These are phyloP conservation scores for Chinchilla lanigera DNA, from an alignment of 2,113 vertebrate species.

Conservation along the genomic window DNA sequence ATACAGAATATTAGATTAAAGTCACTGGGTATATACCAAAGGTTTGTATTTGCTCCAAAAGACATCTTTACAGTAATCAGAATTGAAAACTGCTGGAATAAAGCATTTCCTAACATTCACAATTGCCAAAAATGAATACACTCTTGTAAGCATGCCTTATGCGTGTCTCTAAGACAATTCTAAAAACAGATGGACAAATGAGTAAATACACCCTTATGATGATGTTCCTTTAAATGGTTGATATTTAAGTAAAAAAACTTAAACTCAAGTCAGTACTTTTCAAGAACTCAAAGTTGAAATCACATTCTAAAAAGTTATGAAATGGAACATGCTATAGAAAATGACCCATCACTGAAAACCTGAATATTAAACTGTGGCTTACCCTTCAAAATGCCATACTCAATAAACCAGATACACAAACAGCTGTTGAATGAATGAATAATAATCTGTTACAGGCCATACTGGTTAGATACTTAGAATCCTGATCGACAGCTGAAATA, in stretches of 20 bases:
- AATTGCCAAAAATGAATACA: conserved; percentile 35
- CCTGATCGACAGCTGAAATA: conserved; percentile 5
- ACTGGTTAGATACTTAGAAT: not conserved
- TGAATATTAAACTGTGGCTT: conserved; percentile 11
- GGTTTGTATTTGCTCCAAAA: conserved; percentile 26
- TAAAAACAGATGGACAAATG: not conserved
- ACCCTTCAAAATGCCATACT: conserved; percentile 32
- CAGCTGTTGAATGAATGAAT: not conserved
- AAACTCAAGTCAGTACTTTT: conserved; percentile 12
- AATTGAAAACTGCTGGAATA: conserved; percentile 36
- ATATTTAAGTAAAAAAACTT: conserved; percentile 46
- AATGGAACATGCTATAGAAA: not conserved
- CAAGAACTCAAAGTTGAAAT: conserved; percentile 55
- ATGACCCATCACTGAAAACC: not conserved
- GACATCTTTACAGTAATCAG: conserved; percentile 22
- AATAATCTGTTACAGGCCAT: not conserved
- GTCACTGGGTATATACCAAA: conserved; percentile 11
- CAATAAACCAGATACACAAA: conserved; percentile 1
- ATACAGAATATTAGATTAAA: not conserved
- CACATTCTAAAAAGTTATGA: conserved; percentile 19
- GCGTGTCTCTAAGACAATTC: conserved; percentile 14
- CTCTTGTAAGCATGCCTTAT: not conserved
- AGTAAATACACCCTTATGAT: not conserved
- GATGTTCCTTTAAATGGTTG: not conserved
- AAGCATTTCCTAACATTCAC: conserved; percentile 14